Evolutionary conservation across 2,888 invertebrate species (phyloP), one percentile per base, ranked within the genome.

Genomic region (Erebia aethiops): DNA sequence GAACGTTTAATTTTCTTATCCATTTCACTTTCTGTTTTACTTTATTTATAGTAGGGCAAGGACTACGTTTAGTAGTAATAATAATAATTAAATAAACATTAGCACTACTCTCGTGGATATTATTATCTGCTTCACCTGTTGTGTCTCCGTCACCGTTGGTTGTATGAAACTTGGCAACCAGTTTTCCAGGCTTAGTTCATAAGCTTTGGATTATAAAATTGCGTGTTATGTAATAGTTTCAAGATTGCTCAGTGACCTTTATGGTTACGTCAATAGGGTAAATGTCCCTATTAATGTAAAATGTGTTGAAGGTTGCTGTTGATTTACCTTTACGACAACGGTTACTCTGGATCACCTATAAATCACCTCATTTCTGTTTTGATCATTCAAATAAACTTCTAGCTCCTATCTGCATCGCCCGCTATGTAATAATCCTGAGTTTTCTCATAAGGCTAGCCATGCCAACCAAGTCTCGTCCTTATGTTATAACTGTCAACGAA

Each of bases 91-190:
- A 71, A 68, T 18, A 41, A 51, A 35, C 52, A 46, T 63, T 68
- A 52, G 58, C 52, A 60, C 7, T 7, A 70, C 8, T 58, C 57
- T 46, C 16, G 54, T 51, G 54, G 70, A 54, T 64, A 73, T 74
- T 77, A 74, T 74, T 77, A 75, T 77, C 73, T 68, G 62, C 72
- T 66, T 79, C 85, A 84, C 82, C 83, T 84, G 85, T 81, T 78
- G 64, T 67, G 26, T 71, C 74, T 81, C 72, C 72, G 79, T 83
- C 81, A 82, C 26, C 77, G 72, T 57, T 71, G 69, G 76, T 80
- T 58, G 72, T 70, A 66, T 61, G 16, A 26, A 54, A 70, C 46
- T 70, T 72, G 72, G 63, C 72, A 70, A 26, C 46, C 41, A 14
- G n/a, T 46, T 63, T n/a, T 69, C 60, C 54, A 56, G 68, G 61